These are phyloP conservation scores for Clanis bilineata DNA, from an alignment of 2,888 invertebrate species.

Conservation along the genomic window DNA sequence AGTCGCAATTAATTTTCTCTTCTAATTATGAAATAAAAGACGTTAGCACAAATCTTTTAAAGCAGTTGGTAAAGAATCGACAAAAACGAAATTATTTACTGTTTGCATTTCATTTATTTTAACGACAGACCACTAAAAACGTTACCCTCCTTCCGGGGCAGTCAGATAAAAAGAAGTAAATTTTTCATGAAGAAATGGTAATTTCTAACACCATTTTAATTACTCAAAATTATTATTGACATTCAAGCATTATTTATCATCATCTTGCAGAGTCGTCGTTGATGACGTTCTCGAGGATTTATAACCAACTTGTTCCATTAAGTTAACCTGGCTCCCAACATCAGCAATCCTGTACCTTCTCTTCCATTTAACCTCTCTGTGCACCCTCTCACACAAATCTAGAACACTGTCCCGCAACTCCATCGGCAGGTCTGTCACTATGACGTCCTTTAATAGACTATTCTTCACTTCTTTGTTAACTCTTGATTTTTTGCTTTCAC, in stretches of 20 bases:
- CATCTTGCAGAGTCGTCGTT: constrained; percentile 21
- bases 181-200: neutral
- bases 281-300: constrained; percentile 23
- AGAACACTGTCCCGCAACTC: constrained; percentile 54
- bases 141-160: too few relatives aligned
- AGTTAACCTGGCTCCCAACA: constrained; percentile 25
- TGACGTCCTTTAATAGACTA: constrained; percentile 56
- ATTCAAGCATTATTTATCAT: neutral
- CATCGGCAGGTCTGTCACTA: constrained; percentile 56
- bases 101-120: too few relatives aligned
- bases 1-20: neutral
- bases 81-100: too few relatives aligned
- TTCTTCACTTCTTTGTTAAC: constrained; percentile 46
- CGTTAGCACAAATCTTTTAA: too few relatives aligned
- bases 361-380: constrained; percentile 47
- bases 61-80: too few relatives aligned
- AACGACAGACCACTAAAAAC: too few relatives aligned
- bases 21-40: too few relatives aligned
- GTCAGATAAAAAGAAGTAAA: too few relatives aligned
- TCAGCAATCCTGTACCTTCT: constrained; percentile 48
- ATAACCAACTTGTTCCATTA: constrained; percentile 13
- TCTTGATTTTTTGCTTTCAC: constrained; percentile 19
- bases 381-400: constrained; percentile 54
- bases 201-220: neutral
- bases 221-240: neutral